Percentiles rank a stretch among this genome's conserved stretches.
phyloP scores from a whole-genome alignment of 2,797 vertebrate genomes.

The Crocodylus rhombifer region DNA sequence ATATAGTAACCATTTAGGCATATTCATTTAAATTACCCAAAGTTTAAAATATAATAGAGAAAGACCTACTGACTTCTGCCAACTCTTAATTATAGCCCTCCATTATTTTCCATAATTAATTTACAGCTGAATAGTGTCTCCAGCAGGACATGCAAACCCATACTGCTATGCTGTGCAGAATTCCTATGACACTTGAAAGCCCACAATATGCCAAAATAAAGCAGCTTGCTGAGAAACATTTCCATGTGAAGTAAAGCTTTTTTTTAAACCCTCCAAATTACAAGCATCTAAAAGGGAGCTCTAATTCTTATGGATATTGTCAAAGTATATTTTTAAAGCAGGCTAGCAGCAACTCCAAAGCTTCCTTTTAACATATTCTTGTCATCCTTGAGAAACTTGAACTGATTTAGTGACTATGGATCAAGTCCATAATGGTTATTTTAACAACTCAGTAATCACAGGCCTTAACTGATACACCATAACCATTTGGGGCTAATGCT shows the following conservation, averaged over 20 bases:
- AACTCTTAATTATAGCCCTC: slow-evolving; percentile 30
- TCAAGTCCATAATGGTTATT: neutral
- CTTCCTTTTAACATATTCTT: too few relatives aligned
- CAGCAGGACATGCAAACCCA: slow-evolving; percentile 39
- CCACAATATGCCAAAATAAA: slow-evolving; percentile 15
- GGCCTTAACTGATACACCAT: neutral
- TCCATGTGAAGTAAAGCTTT: neutral
- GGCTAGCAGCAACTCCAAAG: neutral
- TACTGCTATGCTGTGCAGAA: neutral
- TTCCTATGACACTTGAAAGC: slow-evolving; percentile 10
- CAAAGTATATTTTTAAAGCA: neutral
- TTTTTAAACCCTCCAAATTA: neutral
- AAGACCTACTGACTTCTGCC: slow-evolving; percentile 1
- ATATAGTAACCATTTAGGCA: fast-evolving
- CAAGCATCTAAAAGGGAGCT: neutral
- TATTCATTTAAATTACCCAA: neutral
- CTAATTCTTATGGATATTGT: neutral
- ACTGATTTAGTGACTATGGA: neutral
- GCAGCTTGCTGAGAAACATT: neutral
- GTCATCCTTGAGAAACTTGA: too few relatives aligned
- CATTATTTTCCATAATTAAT: slow-evolving; percentile 53
- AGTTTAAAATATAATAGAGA: neutral
- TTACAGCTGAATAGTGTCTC: slow-evolving; percentile 42
- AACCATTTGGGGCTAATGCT: neutral
- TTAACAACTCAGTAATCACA: neutral